Conservation (phyloP, 2,888 invertebrate genomes). For the Hemaris fuciformis region DNA sequence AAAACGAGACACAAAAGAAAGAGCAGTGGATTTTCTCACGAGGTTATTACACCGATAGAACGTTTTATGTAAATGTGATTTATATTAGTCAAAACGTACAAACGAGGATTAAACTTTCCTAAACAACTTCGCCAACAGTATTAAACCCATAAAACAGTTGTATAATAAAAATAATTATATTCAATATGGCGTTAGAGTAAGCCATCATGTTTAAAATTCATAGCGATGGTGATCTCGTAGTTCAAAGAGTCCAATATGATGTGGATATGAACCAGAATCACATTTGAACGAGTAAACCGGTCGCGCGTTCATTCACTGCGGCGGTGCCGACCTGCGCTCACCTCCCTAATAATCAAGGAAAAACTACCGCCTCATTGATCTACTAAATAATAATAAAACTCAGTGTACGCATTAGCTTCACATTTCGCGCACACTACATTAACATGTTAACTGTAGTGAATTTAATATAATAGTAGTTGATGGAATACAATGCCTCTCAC, state of each 20-base stretch:
- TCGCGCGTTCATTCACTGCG: conserved; percentile 46
- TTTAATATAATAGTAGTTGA: not conserved
- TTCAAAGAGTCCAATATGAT: conserved; percentile 17
- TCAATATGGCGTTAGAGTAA: not conserved
- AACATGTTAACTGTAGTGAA: not conserved
- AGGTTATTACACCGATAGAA: conserved; percentile 4
- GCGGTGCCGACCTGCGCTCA: conserved; percentile 29
- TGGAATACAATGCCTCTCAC: no score
- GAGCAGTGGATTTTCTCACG: not conserved
- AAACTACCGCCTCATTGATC: conserved; percentile 14
- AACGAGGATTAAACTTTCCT: not conserved
- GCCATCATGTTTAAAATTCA: not conserved
- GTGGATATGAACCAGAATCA: conserved; percentile 37
- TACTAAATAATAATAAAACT: not conserved
- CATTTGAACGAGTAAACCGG: conserved; percentile 41
- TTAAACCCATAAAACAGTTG: not conserved
- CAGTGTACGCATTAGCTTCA: not conserved
- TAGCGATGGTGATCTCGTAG: not conserved
- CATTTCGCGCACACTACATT: not conserved
- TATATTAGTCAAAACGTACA: not conserved
- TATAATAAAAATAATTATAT: not conserved
- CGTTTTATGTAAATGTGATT: conserved; percentile 2
- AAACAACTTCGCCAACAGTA: not conserved
- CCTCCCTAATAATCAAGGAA: conserved; percentile 31
- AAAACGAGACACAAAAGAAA: conserved; percentile 3